phyloP scores from a whole-genome alignment of 1,140 invertebrate species.

The Lamellibrachia luymesi region DNA sequence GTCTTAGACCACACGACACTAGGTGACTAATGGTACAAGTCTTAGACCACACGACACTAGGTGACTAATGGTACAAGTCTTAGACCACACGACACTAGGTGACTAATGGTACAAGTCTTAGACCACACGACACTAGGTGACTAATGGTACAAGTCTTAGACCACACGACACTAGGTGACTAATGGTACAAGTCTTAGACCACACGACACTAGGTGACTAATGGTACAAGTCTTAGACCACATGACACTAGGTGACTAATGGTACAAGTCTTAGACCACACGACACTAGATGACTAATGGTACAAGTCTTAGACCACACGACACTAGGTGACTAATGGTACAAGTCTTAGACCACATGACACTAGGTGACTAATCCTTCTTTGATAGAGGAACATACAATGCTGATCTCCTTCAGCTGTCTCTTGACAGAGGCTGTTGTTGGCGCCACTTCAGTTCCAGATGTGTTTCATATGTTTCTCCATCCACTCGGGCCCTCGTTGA shows the following conservation, averaged over 20 bases:
- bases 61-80: background rate
- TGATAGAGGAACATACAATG: background rate
- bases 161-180: background rate
- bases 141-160: background rate
- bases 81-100: background rate
- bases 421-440: too few species aligned
- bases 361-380: background rate
- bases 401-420: background rate
- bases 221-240: background rate
- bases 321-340: background rate
- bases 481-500: too few species aligned
- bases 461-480: too few species aligned
- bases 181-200: background rate
- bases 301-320: background rate
- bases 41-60: background rate
- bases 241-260: background rate
- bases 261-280: background rate
- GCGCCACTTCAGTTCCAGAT: too few species aligned
- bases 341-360: background rate
- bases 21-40: background rate
- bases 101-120: background rate
- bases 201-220: background rate
- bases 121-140: background rate
- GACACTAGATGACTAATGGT: background rate
- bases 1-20: background rate